Base-by-base conservation (phyloP, 2,888 invertebrate genomes). In the Scaptomyza caliginosa region DNA sequence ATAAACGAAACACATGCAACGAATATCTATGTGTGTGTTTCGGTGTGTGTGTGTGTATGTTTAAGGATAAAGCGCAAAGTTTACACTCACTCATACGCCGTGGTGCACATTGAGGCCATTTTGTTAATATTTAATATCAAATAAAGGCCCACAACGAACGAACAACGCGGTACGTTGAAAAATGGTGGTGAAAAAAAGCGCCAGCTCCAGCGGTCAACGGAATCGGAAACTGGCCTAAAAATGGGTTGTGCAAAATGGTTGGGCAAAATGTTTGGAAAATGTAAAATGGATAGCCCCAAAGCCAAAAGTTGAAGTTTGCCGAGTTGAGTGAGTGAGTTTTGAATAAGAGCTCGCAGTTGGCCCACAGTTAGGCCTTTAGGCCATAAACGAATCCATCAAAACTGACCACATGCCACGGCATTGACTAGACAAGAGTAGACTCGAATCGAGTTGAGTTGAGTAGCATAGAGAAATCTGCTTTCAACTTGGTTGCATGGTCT, bases 101-200 rank as follows among this genome's bases (percentile, higher is more conserved):
- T 59, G 60, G 54, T 82, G 83, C 85, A 73, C 86, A 88, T 85
- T 83, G 81, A 83, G 88, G 88, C 85, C 89, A 88, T 88, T 88
- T 88, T 81, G 85, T 88, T 88, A 86, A 88, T 88, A 88, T 88
- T 88, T 88, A 88, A 88, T 88, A 84, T 73, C 82, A 84, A 88
- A 89, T 83, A 88, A 76, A 80, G 77, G 78, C 67, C 67, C 73
- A 16, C 30, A 34, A 60, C 58, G 56, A 32, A 34, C 16, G 16
- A 8, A 34, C 34, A 3, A 24, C 63, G 7, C 11, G 26, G 32
- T 63, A 57, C 65, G 56, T 36, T 19, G 7, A 26, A 56, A 63
- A 78, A 80, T 77, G 68, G 56, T 56, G 71, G 62, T 26, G 23
- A 67, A 72, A 57, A 67, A 51, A 32, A 32, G 13, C n/a, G n/a